Percentiles rank a stretch among this genome's conserved stretches.
These are phyloP conservation scores for Drosophila nigrodunni DNA, from an alignment of 1,140 invertebrate species.

Conservation along the genomic window DNA sequence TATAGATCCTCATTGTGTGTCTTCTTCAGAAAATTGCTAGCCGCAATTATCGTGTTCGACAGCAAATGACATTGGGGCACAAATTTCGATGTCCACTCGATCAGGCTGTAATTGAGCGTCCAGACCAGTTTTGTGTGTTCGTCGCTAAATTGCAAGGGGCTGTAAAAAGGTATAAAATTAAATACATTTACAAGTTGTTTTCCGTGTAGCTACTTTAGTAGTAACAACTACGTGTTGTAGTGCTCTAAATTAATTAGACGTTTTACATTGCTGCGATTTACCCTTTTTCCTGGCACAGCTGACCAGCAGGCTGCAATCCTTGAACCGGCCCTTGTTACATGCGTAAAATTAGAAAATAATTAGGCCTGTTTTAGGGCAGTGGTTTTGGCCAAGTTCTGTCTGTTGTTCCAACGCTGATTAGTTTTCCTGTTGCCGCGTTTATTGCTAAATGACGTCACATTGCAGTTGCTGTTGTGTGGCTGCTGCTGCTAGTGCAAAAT, in stretches of 20 bases:
- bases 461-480: conserved; percentile 21
- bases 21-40: conserved; percentile 76
- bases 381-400: conserved; percentile 31
- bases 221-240: no score
- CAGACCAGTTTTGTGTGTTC: conserved; percentile 76
- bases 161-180: conserved; percentile 41
- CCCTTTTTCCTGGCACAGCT: conserved; percentile 3
- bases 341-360: conserved; percentile 76
- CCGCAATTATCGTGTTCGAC: conserved; percentile 80
- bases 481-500: conserved; percentile 24
- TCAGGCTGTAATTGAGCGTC: conserved; percentile 84
- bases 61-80: conserved; percentile 80
- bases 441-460: conserved; percentile 24
- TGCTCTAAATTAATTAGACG: conserved; percentile 72
- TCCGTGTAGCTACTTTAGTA: no score
- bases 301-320: conserved; percentile 19
- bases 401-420: conserved; percentile 52
- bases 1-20: conserved; percentile 77
- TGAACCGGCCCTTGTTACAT: conserved; percentile 1
- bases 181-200: conserved; percentile 14
- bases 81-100: conserved; percentile 85
- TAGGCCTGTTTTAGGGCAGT: conserved; percentile 46
- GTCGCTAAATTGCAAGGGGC: conserved; percentile 70
- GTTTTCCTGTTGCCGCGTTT: conserved; percentile 35
- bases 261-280: conserved; percentile 36